Base-by-base conservation (phyloP, 2,113 vertebrate species). In the Thomomys bottae region DNA sequence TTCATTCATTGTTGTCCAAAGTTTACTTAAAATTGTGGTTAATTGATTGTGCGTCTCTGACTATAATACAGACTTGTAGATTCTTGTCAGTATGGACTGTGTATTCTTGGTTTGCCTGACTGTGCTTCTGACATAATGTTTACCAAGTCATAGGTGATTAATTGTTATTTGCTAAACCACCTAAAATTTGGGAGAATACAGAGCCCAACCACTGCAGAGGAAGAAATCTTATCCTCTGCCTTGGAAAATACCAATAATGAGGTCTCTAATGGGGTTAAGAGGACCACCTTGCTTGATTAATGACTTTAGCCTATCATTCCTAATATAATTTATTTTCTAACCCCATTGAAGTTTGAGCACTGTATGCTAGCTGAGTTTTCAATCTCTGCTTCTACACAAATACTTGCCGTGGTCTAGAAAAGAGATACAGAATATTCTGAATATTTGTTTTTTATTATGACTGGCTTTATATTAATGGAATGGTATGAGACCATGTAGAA, bases 401-500 rank as follows among this genome's bases (percentile, higher is more conserved):
- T n/a, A 11, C 45, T 87, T 36, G 6, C 54, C 84, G n/a, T 87
- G 68, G 23, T 73, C 82, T 54, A 24, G 45, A 71, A 75, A 88
- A 71, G 36, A 88, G 28, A 49, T 61, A 77, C 32, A 8, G 87
- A 34, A 87, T 54, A 57, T 54, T 87, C 84, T 78, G 30, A 61
- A 67, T 78, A 71, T 89, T 91, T 77, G 85, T 84, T 87, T 94
- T 94, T 84, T 72, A 14, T 70, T n/a, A 40, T 20, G 23, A 18
- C 8, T 73, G 67, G 17, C 63, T 91, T 93, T 80, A 54, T 70
- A 36, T 63, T 89, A 85, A 91, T 30, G 73, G 28, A 94, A 10
- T 70, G 28, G 30, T 66, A 54, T 12, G 70, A 70, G 11, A 67
- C 24, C n/a, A 57, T 14, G 21, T 8, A 84, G 34, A 10, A 71